Evolutionary conservation across 2,797 vertebrate species (phyloP).

Genomic region (Acanthurus lineatus): DNA sequence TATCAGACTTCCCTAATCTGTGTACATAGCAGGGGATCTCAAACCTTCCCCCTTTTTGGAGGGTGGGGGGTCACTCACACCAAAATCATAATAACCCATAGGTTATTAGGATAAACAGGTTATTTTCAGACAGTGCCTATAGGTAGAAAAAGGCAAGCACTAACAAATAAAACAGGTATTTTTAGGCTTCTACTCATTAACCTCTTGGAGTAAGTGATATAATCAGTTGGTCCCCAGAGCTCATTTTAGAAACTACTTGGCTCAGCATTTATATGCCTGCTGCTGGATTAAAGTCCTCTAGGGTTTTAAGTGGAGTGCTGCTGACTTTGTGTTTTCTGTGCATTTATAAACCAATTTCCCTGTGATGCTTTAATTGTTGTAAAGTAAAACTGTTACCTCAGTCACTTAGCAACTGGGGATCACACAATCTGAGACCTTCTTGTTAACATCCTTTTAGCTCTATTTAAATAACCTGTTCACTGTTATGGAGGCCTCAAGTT

Average conservation of each 20-base stretch:
- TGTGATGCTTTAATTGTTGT: slow-evolving; percentile 15
- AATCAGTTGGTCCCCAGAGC: slow-evolving; percentile 14
- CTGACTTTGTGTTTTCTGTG: slow-evolving; percentile 12
- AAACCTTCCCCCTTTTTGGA: background rate
- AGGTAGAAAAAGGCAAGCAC: background rate
- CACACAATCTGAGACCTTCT: slow-evolving; percentile 9
- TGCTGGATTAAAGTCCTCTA: slow-evolving; percentile 25
- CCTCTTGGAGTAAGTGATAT: background rate
- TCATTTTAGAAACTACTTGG: slow-evolving; percentile 8
- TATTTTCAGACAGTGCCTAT: background rate
- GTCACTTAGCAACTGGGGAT: background rate
- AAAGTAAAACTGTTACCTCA: background rate
- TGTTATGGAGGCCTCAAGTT: slow-evolving; percentile 1
- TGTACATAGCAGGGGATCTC: background rate
- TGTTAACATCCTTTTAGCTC: slow-evolving; percentile 1
- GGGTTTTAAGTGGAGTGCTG: slow-evolving; percentile 2
- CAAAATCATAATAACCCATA: background rate
- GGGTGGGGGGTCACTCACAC: background rate
- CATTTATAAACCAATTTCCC: slow-evolving; percentile 19
- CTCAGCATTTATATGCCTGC: background rate
- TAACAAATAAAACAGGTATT: background rate
- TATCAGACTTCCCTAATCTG: slow-evolving; percentile 27
- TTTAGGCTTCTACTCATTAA: background rate
- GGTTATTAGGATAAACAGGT: background rate
- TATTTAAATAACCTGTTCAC: slow-evolving; percentile 22